Evolutionary conservation across 2,888 invertebrate genomes (phyloP).

Genomic region (Malacosoma neustria): DNA sequence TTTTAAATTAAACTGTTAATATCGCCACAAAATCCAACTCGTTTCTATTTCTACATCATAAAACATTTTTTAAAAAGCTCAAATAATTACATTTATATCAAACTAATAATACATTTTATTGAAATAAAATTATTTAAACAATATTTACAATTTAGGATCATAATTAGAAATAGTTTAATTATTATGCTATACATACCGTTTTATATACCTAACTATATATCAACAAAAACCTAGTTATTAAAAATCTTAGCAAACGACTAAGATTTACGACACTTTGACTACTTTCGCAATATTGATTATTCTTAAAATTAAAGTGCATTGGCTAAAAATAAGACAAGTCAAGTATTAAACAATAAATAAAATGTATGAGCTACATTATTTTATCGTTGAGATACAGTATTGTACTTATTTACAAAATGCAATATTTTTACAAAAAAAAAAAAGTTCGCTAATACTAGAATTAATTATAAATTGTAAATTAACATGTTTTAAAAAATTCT

Average conservation of each 20-base stretch:
- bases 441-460: conserved; percentile 27
- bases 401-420: conserved; percentile 73
- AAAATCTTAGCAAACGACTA: conserved; percentile 60
- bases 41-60: conserved; percentile 26
- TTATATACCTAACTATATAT: conserved; percentile 58
- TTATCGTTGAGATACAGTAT: conserved; percentile 40
- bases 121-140: conserved; percentile 66
- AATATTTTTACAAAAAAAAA: conserved; percentile 52
- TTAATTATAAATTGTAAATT: conserved; percentile 12
- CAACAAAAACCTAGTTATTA: conserved; percentile 63
- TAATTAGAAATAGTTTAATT: conserved; percentile 35
- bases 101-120: conserved; percentile 67
- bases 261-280: conserved; percentile 61
- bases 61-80: conserved; percentile 56
- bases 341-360: conserved; percentile 69
- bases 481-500: background rate
- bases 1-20: conserved; percentile 20
- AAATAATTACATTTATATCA: conserved; percentile 44
- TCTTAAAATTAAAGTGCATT: conserved; percentile 67
- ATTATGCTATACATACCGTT: conserved; percentile 65
- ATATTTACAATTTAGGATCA: conserved; percentile 67
- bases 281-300: conserved; percentile 60
- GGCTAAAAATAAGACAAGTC: conserved; percentile 64
- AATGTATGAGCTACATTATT: conserved; percentile 51
- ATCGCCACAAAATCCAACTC: conserved; percentile 67